These are phyloP conservation scores for Periphyllus acericola DNA, from an alignment of 2,888 invertebrate genomes.

Conservation along the genomic window DNA sequence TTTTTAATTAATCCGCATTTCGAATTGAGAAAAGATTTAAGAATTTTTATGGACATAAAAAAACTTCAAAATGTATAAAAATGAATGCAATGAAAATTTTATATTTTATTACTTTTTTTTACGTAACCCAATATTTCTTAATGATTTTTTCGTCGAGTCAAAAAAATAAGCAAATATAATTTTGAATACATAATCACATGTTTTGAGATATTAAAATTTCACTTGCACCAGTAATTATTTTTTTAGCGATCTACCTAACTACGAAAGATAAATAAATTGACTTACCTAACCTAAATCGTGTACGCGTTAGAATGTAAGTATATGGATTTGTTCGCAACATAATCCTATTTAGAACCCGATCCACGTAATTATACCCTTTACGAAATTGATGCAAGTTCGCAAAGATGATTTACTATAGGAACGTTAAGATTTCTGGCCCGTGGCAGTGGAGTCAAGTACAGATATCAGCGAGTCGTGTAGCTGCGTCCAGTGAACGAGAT, in stretches of 20 bases:
- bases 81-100: not conserved
- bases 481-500: not conserved
- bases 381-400: not conserved
- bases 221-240: not conserved
- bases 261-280: not conserved
- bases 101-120: not conserved
- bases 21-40: not conserved
- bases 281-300: not conserved
- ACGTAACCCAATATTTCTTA: not conserved
- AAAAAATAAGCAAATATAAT: no score
- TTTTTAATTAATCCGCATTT: not conserved
- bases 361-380: conserved; percentile 13
- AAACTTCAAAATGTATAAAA: conserved; percentile 3
- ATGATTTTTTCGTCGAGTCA: not conserved
- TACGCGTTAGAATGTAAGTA: not conserved
- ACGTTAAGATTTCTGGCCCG: not conserved
- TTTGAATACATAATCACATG: no score
- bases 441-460: not conserved
- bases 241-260: not conserved
- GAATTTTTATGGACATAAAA: not conserved
- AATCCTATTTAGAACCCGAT: not conserved
- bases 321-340: not conserved
- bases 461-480: not conserved
- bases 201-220: no score
- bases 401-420: not conserved